phyloP scores from a whole-genome alignment of 2,797 vertebrate genomes.

The Chelonia mydas region DNA sequence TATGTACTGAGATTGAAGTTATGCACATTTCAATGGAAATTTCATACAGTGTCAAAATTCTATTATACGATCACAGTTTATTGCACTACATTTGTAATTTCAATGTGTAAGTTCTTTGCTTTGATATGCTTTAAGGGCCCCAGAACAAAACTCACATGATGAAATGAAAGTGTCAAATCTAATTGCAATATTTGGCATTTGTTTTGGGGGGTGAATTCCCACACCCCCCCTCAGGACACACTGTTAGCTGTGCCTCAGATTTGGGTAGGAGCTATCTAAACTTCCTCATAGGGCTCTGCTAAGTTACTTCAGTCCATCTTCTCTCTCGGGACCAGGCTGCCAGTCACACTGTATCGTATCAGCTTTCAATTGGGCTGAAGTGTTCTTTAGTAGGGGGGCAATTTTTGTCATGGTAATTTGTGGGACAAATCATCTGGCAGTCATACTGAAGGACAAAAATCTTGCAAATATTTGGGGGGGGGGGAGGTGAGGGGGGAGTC shows the following conservation, averaged over 20 bases:
- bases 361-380: background rate
- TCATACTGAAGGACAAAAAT: background rate
- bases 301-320: background rate
- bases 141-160: background rate
- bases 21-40: background rate
- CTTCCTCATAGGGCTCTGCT: background rate
- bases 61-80: background rate
- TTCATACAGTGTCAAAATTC: background rate
- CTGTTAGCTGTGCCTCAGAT: background rate
- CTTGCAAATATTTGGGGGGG: background rate
- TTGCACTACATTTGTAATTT: background rate
- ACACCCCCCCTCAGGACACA: background rate
- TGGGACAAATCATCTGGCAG: background rate
- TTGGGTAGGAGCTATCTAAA: background rate
- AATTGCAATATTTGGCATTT: background rate
- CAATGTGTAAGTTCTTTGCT: background rate
- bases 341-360: background rate
- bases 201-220: background rate
- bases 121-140: background rate
- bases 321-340: background rate
- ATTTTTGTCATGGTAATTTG: background rate
- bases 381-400: background rate
- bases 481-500: background rate
- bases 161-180: background rate
- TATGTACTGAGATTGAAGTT: background rate